Evolutionary conservation across 2,797 vertebrate genomes (phyloP).

Genomic region (Mormyrops boulengeri): DNA sequence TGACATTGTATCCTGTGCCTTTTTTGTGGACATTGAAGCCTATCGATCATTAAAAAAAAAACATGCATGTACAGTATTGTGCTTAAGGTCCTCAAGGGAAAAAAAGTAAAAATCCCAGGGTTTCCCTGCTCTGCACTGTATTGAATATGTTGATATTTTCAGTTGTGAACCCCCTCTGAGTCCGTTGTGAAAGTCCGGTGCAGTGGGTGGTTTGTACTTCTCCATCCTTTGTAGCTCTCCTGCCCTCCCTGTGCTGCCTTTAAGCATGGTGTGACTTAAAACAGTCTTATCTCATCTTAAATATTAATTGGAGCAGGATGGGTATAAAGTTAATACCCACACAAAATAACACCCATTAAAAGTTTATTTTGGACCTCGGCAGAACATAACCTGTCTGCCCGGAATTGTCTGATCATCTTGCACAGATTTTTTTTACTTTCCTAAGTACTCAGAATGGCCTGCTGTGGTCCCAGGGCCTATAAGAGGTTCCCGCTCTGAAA

Average conservation of each 20-base stretch:
- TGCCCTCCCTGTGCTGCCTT: not conserved
- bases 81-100: not conserved
- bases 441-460: not conserved
- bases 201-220: not conserved
- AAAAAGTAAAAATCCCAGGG: not conserved
- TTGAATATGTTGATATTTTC: not conserved
- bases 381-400: too few species aligned
- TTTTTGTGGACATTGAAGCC: not conserved
- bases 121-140: not conserved
- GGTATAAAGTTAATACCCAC: not conserved
- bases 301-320: not conserved
- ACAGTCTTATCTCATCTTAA: not conserved
- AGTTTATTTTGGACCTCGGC: not conserved
- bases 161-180: not conserved
- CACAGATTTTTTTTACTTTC: not conserved
- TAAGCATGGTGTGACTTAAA: not conserved
- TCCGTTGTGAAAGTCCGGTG: not conserved
- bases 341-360: not conserved
- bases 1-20: not conserved
- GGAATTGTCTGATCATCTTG: not conserved
- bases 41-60: not conserved
- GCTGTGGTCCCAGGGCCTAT: not conserved
- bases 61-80: not conserved
- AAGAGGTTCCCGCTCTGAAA: not conserved
- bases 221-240: not conserved